Percentiles rank a stretch among this genome's conserved stretches.
Evolutionary conservation across 2,797 vertebrate species (phyloP).

Genomic region (Apogon hyalosoma): DNA sequence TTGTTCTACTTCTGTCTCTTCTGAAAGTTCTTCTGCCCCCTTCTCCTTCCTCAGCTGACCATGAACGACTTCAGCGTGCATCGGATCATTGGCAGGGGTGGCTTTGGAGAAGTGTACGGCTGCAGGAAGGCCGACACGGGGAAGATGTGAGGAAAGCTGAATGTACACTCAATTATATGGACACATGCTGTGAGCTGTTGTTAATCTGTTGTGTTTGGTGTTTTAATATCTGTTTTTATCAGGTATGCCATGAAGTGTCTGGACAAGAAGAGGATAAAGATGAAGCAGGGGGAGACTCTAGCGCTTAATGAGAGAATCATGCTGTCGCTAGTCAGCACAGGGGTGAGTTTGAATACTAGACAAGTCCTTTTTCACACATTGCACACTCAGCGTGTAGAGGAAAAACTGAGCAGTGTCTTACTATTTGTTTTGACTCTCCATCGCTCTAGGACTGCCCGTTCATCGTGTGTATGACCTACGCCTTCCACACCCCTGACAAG

Average conservation of each 20-base stretch:
- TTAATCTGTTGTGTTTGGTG: conserved; percentile 4
- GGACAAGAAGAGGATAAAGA: conserved; percentile 99
- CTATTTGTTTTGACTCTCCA: background rate
- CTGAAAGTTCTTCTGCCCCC: background rate
- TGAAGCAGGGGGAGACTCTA: conserved; percentile 98
- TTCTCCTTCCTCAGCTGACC: conserved; percentile 81
- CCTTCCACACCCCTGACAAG: conserved; percentile 98
- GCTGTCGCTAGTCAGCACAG: conserved; percentile 97
- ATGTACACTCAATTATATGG: background rate
- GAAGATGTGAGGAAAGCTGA: conserved; percentile 90
- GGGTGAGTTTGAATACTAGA: conserved; percentile 85
- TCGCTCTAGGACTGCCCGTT: conserved; percentile 93
- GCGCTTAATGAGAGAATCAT: conserved; percentile 98
- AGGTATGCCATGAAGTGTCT: conserved; percentile 99
- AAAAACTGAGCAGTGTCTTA: background rate
- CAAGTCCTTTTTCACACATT: background rate
- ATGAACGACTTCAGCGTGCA: conserved; percentile 99
- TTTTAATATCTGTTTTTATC: conserved; percentile 11
- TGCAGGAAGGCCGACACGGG: conserved; percentile 99
- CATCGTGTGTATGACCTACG: conserved; percentile 99
- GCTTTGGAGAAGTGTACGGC: conserved; percentile 97
- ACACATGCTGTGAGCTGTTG: background rate
- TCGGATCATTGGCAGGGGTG: conserved; percentile 96
- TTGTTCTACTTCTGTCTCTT: too few relatives aligned
- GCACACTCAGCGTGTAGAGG: background rate